These are phyloP conservation scores for Noctua fimbriata DNA, from an alignment of 2,888 invertebrate species.

Conservation along the genomic window DNA sequence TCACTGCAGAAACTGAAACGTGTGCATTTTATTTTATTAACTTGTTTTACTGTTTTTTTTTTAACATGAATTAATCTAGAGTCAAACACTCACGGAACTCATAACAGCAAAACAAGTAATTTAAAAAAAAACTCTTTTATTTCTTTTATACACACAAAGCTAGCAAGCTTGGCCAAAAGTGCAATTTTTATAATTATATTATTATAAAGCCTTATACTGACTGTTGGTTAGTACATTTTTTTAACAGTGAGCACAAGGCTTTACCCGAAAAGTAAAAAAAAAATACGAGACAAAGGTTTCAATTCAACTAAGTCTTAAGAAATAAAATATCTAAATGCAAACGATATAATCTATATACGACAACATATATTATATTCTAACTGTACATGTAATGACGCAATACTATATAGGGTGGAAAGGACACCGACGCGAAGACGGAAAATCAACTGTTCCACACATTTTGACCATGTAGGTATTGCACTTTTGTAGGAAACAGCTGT, in stretches of 20 bases:
- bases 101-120: conserved; percentile 37
- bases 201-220: conserved; percentile 44
- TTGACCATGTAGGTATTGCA: no score
- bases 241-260: conserved; percentile 14
- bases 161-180: conserved; percentile 64
- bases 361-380: conserved; percentile 38
- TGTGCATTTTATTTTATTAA: conserved; percentile 17
- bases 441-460: no score
- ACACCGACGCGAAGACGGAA: no score
- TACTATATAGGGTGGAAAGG: conserved; percentile 18
- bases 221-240: conserved; percentile 3
- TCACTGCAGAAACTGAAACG: conserved; percentile 23
- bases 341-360: conserved; percentile 52
- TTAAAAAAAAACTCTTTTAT: conserved; percentile 25
- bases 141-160: conserved; percentile 59
- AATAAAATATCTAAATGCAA: conserved; percentile 60
- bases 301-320: conserved; percentile 36
- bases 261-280: conserved; percentile 40
- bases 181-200: conserved; percentile 34
- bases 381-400: conserved; percentile 57
- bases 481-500: no score
- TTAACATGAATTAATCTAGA: not conserved
- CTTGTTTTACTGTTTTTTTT: conserved; percentile 42
- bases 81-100: rapidly evolving
- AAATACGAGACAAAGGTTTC: conserved; percentile 23